These are phyloP conservation scores for Phycodurus eques DNA, from an alignment of 2,113 vertebrate genomes.

Conservation along the genomic window DNA sequence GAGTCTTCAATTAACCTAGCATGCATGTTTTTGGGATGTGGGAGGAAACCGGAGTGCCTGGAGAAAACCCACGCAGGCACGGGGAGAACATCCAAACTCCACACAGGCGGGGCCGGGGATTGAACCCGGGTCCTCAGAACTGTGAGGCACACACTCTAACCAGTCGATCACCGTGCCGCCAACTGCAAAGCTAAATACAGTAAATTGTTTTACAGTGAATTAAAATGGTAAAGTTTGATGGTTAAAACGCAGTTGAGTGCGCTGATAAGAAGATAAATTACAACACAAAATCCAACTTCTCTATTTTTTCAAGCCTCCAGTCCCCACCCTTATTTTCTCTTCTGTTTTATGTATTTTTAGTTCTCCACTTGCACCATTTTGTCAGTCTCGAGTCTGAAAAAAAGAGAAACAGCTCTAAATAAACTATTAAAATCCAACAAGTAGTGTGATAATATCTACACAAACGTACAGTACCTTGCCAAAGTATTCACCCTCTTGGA, in stretches of 20 bases:
- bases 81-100: too few relatives aligned
- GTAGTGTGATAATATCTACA: background rate
- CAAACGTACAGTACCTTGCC: background rate
- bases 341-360: background rate
- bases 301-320: background rate
- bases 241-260: background rate
- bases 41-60: too few relatives aligned
- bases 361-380: background rate
- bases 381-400: background rate
- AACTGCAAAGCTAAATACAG: too few relatives aligned
- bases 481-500: too few relatives aligned
- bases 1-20: too few relatives aligned
- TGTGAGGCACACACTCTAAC: too few relatives aligned
- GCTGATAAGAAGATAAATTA: background rate
- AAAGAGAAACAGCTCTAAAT: background rate
- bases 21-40: too few relatives aligned
- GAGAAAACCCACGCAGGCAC: too few relatives aligned
- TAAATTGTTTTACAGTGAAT: too few relatives aligned
- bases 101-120: too few relatives aligned
- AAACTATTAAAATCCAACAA: background rate
- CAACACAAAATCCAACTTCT: background rate
- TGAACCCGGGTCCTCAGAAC: too few relatives aligned
- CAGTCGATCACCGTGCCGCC: too few relatives aligned
- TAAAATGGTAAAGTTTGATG: background rate
- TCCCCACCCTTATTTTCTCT: slow-evolving; percentile 2